Conservation (phyloP, 92 coral and sea anemone genomes). For the Phenganax marumi region DNA sequence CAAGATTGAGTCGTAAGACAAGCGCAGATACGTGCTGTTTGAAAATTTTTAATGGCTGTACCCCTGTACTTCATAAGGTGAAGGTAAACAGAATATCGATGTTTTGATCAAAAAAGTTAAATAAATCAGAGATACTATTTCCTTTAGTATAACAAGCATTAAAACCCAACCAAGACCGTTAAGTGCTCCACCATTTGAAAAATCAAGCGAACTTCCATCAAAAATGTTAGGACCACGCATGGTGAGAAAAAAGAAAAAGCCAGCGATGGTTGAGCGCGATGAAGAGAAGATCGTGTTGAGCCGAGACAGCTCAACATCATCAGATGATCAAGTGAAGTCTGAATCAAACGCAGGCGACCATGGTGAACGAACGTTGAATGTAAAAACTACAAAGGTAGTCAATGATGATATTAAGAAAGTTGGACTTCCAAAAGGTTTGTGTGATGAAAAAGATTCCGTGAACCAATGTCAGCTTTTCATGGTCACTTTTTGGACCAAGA, state of each 20-base stretch:
- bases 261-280: not conserved
- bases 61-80: too few species aligned
- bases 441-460: too few species aligned
- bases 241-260: conserved; percentile 5
- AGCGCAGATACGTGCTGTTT: too few species aligned
- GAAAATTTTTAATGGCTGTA: too few species aligned
- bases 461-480: too few species aligned
- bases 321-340: conserved; percentile 9
- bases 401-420: not conserved
- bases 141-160: not conserved
- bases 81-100: too few species aligned
- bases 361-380: not conserved
- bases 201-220: not conserved
- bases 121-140: not conserved
- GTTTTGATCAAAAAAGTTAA: too few species aligned
- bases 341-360: not conserved
- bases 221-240: not conserved
- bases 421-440: not conserved
- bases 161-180: conserved; percentile 1
- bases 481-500: not conserved
- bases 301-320: not conserved
- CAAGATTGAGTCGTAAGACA: too few species aligned
- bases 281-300: not conserved
- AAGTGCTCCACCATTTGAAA: conserved; percentile 5
- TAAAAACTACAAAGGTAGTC: conserved; percentile 2